phyloP scores from a whole-genome alignment of 2,797 vertebrate species.

The Tachyglossus aculeatus region DNA sequence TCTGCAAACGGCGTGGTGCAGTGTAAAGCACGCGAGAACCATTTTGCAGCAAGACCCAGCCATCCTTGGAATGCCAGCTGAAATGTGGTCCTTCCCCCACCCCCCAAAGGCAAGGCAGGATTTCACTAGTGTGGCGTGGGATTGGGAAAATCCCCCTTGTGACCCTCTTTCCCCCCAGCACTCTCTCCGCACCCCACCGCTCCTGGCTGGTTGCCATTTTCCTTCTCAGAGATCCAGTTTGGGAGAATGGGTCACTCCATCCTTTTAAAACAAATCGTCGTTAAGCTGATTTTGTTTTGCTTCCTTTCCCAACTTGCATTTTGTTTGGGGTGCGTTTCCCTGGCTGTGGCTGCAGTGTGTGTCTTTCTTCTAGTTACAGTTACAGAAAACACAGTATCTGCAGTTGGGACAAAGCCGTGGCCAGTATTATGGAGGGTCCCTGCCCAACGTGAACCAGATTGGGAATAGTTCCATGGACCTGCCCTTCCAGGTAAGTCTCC shows the following conservation, averaged over 20 bases:
- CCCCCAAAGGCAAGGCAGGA: not conserved
- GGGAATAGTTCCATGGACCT: conserved; percentile 96
- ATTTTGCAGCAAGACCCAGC: not conserved
- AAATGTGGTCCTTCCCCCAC: too few species aligned
- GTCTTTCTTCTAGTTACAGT: conserved; percentile 85
- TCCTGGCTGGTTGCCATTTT: not conserved
- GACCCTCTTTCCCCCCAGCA: not conserved
- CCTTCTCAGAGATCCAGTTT: not conserved
- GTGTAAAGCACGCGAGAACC: not conserved
- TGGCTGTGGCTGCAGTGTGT: not conserved
- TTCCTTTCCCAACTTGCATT: not conserved
- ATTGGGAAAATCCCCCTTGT: not conserved
- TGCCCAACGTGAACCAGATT: conserved; percentile 99
- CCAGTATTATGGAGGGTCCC: conserved; percentile 97
- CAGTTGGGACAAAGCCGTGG: conserved; percentile 98
- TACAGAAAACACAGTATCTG: conserved; percentile 98
- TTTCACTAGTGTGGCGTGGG: not conserved
- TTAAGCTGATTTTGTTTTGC: not conserved
- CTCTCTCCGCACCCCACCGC: not conserved
- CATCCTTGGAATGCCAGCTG: not conserved
- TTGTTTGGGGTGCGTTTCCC: not conserved
- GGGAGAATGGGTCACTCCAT: not conserved
- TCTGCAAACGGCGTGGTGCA: not conserved
- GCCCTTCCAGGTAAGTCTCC: conserved; percentile 96
- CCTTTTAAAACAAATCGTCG: too few species aligned